These are phyloP conservation scores for Acarapis woodi DNA, from an alignment of 1,140 invertebrate species.

Conservation along the genomic window DNA sequence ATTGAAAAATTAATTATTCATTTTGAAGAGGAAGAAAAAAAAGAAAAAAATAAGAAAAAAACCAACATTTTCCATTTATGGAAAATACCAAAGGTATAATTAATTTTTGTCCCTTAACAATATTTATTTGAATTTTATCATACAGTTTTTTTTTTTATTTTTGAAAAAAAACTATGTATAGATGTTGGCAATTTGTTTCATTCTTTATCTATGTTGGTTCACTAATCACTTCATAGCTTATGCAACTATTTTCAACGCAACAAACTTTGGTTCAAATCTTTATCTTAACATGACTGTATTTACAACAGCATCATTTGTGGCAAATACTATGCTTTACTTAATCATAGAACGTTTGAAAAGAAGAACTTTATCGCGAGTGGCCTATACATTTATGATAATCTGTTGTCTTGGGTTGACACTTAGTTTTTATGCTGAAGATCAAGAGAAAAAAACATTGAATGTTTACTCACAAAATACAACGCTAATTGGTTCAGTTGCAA, in stretches of 20 bases:
- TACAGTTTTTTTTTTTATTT: no score
- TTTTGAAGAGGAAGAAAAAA: background rate
- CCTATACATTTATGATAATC: background rate
- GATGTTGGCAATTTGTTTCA: slow-evolving; percentile 1
- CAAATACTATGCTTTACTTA: no score
- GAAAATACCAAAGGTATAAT: slow-evolving; percentile 6
- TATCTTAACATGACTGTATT: background rate
- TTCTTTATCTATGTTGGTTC: slow-evolving; percentile 20
- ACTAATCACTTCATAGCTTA: slow-evolving; percentile 48
- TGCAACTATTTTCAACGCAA: slow-evolving; percentile 39
- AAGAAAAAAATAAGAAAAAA: background rate
- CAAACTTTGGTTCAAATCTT: background rate
- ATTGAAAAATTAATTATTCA: background rate
- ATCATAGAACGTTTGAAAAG: background rate
- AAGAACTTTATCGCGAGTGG: background rate
- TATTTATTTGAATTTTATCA: no score
- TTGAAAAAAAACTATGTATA: no score
- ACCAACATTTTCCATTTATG: background rate
- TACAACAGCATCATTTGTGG: background rate
- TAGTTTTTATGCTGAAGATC: no score
- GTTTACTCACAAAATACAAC: no score
- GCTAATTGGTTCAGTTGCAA: no score
- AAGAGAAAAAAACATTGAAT: no score
- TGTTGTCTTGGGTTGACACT: background rate
- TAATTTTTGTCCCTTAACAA: background rate